Base-by-base conservation (phyloP, 2,888 invertebrate species). In the Dexiosoma caninum region DNA sequence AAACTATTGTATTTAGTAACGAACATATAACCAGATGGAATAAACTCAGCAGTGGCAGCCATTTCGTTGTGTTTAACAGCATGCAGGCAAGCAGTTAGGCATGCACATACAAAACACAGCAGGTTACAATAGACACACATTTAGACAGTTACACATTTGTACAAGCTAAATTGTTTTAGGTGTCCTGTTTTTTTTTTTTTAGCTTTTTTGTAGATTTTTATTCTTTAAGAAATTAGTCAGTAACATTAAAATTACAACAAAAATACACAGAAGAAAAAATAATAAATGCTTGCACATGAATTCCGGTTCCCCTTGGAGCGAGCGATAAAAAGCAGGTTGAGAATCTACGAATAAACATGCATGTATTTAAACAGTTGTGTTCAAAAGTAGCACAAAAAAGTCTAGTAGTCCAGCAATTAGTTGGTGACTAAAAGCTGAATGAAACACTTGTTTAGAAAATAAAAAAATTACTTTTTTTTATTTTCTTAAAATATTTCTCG, bases 301-400 rank as follows among this genome's bases (percentile, higher is more conserved):
- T 77, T 82, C 79, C 77, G 72, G 62, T 78, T 76, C 37, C 53
- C 69, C 40, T 53, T 53, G 55, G 59, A 67, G 78, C 14, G 42
- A 44, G 51, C 16, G 62, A 32, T n/a, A 57, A 78, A n/a, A 51
- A 32, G 30, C 53, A 42, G 30, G 49, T 30, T 51, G 55, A 19
- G 55, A 62, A 53, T 42, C 19, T 55, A 5, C 27, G 27, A 27
- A 40, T 32, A 53, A 19, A 21, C 23, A 70, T 49, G 19, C 21
- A 32, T 16, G 23, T 37, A 16, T 12, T 16, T 16, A n/a, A 19
- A 46, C 16, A 46, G 44, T 51, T 53, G 74, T 12, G 27, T 1
- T 14, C 1, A 19, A 10, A 6, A 53, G 23, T 59, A 37, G 46
- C 16, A 16, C 3, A 37, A 12, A 27, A 27, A 27, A 27, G 27